A percentile compares a stretch with the other conserved stretches of the same genome.
These are phyloP conservation scores for Holocentrus rufus DNA, from an alignment of 2,797 vertebrate species.

Conservation along the genomic window DNA sequence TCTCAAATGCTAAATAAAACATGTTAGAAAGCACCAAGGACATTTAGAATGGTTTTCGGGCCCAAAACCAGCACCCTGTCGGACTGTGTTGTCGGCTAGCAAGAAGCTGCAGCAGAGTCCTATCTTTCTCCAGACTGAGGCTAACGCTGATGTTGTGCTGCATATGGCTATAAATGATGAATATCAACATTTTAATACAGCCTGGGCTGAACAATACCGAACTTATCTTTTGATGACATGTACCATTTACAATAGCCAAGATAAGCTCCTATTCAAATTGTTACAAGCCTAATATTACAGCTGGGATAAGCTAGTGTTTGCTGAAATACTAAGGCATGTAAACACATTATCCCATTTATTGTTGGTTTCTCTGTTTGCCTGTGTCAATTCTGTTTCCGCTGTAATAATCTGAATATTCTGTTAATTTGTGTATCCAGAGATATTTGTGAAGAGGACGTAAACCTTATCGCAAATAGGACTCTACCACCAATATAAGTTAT, in stretches of 20 bases:
- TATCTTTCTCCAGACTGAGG: too few relatives aligned
- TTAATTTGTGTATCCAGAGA: not conserved
- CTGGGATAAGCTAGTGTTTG: constrained; percentile 25
- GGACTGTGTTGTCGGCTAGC: too few relatives aligned
- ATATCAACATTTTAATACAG: too few relatives aligned
- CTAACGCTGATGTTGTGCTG: too few relatives aligned
- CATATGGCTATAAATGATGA: too few relatives aligned
- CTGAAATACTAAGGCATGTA: constrained; percentile 14
- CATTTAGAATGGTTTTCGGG: too few relatives aligned
- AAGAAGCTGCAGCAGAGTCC: too few relatives aligned
- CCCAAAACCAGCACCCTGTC: too few relatives aligned
- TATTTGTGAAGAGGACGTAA: constrained; percentile 5
- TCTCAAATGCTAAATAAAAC: too few relatives aligned
- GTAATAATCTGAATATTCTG: not conserved
- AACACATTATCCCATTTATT: constrained; percentile 13
- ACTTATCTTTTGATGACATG: not conserved
- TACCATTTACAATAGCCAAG: constrained; percentile 36
- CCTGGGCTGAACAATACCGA: too few relatives aligned
- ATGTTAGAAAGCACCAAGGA: too few relatives aligned
- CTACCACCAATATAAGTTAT: not conserved
- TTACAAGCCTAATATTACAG: constrained; percentile 24
- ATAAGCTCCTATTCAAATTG: constrained; percentile 33
- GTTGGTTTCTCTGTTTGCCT: constrained; percentile 14
- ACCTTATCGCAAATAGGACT: not conserved
- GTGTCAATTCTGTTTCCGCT: not conserved